phyloP scores from a whole-genome alignment of 1,140 invertebrate species.

The Rhyzopertha dominica region DNA sequence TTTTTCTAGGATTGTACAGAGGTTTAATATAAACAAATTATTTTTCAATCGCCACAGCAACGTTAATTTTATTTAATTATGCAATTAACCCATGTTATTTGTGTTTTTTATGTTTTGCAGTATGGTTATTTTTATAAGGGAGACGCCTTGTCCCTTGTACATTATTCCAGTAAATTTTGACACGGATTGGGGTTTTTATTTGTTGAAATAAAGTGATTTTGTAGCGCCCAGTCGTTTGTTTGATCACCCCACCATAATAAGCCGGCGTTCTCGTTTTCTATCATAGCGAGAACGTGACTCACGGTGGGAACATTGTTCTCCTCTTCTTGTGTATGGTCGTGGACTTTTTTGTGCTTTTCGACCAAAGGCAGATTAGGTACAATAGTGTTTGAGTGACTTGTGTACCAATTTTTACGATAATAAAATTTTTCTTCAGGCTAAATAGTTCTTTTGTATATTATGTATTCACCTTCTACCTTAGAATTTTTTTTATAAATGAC shows the following conservation, averaged over 20 bases:
- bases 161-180: constrained; percentile 6
- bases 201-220: too few species aligned
- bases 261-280: constrained; percentile 26
- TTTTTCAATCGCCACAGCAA: too few species aligned
- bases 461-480: too few species aligned
- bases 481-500: too few species aligned
- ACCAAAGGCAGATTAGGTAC: constrained; percentile 34
- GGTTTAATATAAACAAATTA: constrained; percentile 22
- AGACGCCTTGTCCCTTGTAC: background rate
- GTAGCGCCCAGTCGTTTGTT: too few species aligned
- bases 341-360: constrained; percentile 10
- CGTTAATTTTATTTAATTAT: constrained; percentile 7
- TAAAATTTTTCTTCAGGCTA: too few species aligned
- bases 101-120: too few species aligned
- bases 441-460: too few species aligned
- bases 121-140: background rate
- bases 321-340: constrained; percentile 33
- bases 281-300: constrained; percentile 27
- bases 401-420: too few species aligned
- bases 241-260: constrained; percentile 32
- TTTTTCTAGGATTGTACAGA: constrained; percentile 23
- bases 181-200: too few species aligned
- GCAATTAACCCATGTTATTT: background rate
- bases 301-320: constrained; percentile 32
- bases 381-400: constrained; percentile 9